Percentiles rank a stretch among this genome's conserved stretches.
These are phyloP conservation scores for Catagonus wagneri DNA, from an alignment of 2,113 vertebrate genomes.

Conservation along the genomic window DNA sequence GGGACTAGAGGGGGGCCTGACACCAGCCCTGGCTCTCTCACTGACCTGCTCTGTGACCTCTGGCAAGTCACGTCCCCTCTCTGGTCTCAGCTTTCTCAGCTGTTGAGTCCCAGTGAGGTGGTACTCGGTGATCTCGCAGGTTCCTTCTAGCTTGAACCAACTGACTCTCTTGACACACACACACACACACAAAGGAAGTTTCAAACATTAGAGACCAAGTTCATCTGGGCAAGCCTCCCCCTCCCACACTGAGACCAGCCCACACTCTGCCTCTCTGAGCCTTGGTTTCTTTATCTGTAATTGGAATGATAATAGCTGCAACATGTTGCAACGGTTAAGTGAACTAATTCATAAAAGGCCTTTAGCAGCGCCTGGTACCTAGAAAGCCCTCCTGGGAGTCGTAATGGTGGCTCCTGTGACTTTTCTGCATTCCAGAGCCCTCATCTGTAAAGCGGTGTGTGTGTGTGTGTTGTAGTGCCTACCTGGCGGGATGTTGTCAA, in stretches of 20 bases:
- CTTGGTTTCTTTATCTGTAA: neutral
- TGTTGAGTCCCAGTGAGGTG: neutral
- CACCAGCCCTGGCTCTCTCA: neutral
- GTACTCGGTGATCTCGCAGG: neutral
- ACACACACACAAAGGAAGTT: neutral
- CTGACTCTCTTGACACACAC: neutral
- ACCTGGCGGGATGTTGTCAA: neutral
- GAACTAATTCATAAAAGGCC: neutral
- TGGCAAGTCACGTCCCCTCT: neutral
- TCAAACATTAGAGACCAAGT: neutral
- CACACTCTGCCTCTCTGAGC: neutral
- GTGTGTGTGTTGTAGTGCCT: rapidly evolving
- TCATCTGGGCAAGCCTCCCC: rapidly evolving
- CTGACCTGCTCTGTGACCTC: neutral
- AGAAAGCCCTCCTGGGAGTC: rapidly evolving
- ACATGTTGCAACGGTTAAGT: rapidly evolving
- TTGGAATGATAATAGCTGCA: rapidly evolving
- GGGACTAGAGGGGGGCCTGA: neutral
- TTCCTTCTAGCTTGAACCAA: neutral
- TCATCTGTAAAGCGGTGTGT: too few species aligned
- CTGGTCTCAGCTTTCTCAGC: neutral
- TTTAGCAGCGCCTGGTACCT: rapidly evolving
- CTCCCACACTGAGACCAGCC: neutral
- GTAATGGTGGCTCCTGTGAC: rapidly evolving
- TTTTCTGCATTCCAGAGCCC: neutral